These are phyloP conservation scores for Netelia virgata DNA, from an alignment of 2,888 invertebrate genomes.

Conservation along the genomic window DNA sequence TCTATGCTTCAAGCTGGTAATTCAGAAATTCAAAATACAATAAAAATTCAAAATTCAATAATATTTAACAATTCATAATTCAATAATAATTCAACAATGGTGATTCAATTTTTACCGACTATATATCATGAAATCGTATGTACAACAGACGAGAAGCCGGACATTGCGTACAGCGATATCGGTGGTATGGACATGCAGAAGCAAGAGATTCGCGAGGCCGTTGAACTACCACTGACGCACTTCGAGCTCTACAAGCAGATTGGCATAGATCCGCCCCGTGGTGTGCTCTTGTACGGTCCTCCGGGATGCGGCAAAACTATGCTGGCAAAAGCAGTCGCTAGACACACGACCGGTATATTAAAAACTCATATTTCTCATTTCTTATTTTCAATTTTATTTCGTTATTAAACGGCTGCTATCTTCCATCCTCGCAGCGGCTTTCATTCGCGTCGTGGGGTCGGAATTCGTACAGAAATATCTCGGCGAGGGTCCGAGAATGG, in stretches of 20 bases:
- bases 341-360: constrained; percentile 95
- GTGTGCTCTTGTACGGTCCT: constrained; percentile 99
- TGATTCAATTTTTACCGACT: constrained; percentile 1
- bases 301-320: constrained; percentile 99
- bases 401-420: neutral
- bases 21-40: constrained; percentile 48
- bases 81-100: constrained; percentile 10
- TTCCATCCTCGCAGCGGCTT: constrained; percentile 90
- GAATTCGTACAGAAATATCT: constrained; percentile 99
- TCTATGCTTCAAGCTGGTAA: constrained; percentile 97
- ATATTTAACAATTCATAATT: constrained; percentile 21
- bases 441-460: constrained; percentile 99
- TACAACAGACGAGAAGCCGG: constrained; percentile 96
- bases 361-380: neutral
- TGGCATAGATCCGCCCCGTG: constrained; percentile 99
- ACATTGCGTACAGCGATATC: constrained; percentile 98
- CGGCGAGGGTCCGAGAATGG: constrained; percentile 99
- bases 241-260: constrained; percentile 99
- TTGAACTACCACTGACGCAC: constrained; percentile 98
- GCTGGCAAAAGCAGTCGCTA: constrained; percentile 99
- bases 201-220: constrained; percentile 99
- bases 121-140: constrained; percentile 2
- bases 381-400: neutral
- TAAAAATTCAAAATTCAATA: constrained; percentile 11
- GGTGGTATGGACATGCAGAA: constrained; percentile 99